phyloP scores from a whole-genome alignment of 2,888 invertebrate species.

The Pachymerium ferrugineum region DNA sequence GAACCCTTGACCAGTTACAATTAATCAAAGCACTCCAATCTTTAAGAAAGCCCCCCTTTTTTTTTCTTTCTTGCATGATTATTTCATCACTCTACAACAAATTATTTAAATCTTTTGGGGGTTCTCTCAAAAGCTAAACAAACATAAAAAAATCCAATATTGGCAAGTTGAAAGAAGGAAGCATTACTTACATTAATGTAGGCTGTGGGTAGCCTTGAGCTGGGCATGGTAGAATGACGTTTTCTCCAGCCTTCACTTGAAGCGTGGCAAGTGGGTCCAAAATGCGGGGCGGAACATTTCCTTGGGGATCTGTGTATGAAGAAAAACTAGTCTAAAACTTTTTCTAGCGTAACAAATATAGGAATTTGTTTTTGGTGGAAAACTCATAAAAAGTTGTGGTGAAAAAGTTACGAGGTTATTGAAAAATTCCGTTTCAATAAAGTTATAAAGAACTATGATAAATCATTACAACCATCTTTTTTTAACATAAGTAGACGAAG shows the following conservation, averaged over 20 bases:
- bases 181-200: constrained; percentile 28
- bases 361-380: neutral
- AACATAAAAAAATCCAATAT: neutral
- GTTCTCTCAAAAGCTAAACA: no score
- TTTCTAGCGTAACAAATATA: neutral
- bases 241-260: constrained; percentile 30
- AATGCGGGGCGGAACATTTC: constrained; percentile 29
- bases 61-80: no score
- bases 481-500: no score
- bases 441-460: no score
- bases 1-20: no score
- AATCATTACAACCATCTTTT: no score
- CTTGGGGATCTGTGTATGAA: constrained; percentile 23
- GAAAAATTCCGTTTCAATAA: constrained; percentile 4
- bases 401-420: neutral
- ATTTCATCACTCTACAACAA: no score
- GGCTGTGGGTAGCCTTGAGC: constrained; percentile 30
- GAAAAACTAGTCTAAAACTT: neutral
- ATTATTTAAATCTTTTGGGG: neutral
- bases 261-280: constrained; percentile 25
- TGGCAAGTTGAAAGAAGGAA: neutral
- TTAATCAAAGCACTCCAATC: no score
- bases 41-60: no score
- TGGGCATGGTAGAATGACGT: constrained; percentile 24
- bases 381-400: neutral